These are phyloP conservation scores for Dallia pectoralis DNA, from an alignment of 2,797 vertebrate species.

Conservation along the genomic window DNA sequence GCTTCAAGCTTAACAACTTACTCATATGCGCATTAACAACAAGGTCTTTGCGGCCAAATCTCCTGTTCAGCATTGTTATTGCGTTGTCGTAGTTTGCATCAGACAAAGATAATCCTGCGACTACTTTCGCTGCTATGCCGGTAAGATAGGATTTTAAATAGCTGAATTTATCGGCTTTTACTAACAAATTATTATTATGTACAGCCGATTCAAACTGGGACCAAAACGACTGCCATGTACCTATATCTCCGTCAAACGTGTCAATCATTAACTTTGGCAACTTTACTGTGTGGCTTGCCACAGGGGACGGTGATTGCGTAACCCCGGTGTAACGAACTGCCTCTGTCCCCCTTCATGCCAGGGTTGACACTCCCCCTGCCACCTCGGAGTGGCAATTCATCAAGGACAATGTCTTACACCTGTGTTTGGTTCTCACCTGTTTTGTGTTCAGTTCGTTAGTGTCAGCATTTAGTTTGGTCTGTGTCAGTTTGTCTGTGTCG, in stretches of 20 bases:
- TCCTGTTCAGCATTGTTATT: background rate
- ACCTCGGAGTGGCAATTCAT: too few species aligned
- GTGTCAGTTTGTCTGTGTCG: too few species aligned
- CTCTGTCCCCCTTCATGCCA: too few species aligned
- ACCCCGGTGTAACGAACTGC: too few species aligned
- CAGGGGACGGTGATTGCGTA: too few species aligned
- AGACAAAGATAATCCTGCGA: conserved; percentile 6
- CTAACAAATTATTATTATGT: conserved; percentile 1
- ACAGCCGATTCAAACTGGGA: conserved; percentile 10
- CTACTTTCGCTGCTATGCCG: background rate
- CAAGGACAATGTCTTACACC: too few species aligned
- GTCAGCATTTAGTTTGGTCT: too few species aligned
- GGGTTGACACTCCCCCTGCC: too few species aligned
- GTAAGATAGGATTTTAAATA: conserved; percentile 11
- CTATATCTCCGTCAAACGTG: conserved; percentile 6
- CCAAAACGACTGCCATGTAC: conserved; percentile 14
- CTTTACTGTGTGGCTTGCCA: background rate
- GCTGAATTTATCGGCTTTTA: conserved; percentile 12
- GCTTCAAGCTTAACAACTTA: conserved; percentile 4
- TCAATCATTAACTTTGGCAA: conserved; percentile 10
- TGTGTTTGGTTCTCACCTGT: too few species aligned
- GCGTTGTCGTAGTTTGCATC: conserved; percentile 13
- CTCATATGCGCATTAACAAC: conserved; percentile 17
- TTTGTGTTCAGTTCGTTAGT: too few species aligned
- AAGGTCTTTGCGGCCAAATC: conserved; percentile 16